Conservation (phyloP, 1,140 invertebrate genomes). For the Telenomus remus region DNA sequence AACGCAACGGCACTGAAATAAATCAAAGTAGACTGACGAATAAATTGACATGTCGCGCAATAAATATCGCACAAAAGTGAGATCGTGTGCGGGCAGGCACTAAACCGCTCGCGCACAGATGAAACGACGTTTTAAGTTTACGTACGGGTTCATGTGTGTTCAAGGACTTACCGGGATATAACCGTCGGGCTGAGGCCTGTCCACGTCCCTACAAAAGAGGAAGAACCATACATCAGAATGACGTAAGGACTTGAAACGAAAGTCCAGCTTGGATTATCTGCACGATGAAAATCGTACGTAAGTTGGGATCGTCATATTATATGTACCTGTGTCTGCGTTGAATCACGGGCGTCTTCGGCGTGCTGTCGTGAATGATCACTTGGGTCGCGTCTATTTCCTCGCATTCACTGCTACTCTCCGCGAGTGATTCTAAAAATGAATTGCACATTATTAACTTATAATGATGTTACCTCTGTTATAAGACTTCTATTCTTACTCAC, state of each 20-base stretch:
- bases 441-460: slow-evolving; percentile 16
- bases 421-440: slow-evolving; percentile 28
- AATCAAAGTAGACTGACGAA: slow-evolving; percentile 45
- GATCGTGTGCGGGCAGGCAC: slow-evolving; percentile 23
- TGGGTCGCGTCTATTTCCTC: slow-evolving; percentile 82
- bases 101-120: slow-evolving; percentile 27
- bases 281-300: slow-evolving; percentile 33
- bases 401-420: slow-evolving; percentile 65
- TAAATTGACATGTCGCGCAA: slow-evolving; percentile 45
- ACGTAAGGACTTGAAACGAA: slow-evolving; percentile 48
- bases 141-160: slow-evolving; percentile 38
- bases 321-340: slow-evolving; percentile 74
- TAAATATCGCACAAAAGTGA: slow-evolving; percentile 38
- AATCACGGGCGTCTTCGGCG: slow-evolving; percentile 81
- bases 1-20: slow-evolving; percentile 25
- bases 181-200: slow-evolving; percentile 72
- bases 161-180: slow-evolving; percentile 73
- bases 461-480: not conserved
- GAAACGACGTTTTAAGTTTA: slow-evolving; percentile 31
- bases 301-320: slow-evolving; percentile 52
- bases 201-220: slow-evolving; percentile 66
- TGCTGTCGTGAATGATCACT: slow-evolving; percentile 87
- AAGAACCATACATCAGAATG: slow-evolving; percentile 60
- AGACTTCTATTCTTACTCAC: not conserved
- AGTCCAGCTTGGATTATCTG: slow-evolving; percentile 28